These are phyloP conservation scores for Macrotus californicus DNA, from an alignment of 2,113 vertebrate species.

Conservation along the genomic window DNA sequence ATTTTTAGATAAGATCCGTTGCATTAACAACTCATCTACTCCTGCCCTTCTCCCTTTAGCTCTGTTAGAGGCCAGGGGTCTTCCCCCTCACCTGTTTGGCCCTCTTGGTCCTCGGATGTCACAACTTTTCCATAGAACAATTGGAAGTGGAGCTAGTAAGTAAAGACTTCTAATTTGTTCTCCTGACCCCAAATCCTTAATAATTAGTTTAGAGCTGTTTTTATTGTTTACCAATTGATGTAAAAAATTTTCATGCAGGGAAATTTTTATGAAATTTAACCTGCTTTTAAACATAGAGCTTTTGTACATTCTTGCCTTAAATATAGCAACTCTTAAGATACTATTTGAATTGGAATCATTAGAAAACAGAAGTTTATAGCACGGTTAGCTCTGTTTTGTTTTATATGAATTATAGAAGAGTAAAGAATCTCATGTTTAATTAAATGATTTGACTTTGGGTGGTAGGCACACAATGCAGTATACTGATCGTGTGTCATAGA, in stretches of 20 bases:
- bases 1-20: constrained; percentile 21
- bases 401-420: neutral
- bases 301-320: neutral
- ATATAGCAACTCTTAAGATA: neutral
- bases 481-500: no score
- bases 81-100: constrained; percentile 98
- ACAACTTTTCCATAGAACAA: constrained; percentile 99
- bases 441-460: no score
- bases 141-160: constrained; percentile 99
- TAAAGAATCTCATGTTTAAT: neutral
- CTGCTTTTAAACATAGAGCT: neutral
- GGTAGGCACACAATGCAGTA: no score
- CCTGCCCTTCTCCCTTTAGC: constrained; percentile 80
- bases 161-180: constrained; percentile 58
- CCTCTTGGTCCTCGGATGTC: constrained; percentile 99
- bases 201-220: neutral
- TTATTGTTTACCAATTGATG: constrained; percentile 17
- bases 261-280: neutral
- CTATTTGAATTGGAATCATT: neutral
- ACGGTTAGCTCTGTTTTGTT: neutral
- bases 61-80: constrained; percentile 96
- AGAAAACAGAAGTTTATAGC: neutral
- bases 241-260: neutral
- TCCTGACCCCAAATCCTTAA: neutral
- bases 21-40: constrained; percentile 17